phyloP scores from a whole-genome alignment of 2,888 invertebrate species.

The Thera britannica region DNA sequence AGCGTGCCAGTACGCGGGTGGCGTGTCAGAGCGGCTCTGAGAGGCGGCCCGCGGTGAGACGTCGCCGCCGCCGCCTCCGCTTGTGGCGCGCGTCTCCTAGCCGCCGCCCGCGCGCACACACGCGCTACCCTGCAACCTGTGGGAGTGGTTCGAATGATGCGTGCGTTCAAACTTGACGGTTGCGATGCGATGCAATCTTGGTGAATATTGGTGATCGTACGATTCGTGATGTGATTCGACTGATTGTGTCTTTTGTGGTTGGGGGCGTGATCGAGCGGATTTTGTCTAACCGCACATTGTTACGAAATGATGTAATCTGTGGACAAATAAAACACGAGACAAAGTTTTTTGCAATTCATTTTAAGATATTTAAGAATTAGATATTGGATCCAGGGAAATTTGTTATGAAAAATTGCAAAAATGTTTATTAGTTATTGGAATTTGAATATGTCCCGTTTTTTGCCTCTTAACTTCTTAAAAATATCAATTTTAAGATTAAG shows the following conservation, averaged over 20 bases:
- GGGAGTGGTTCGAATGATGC: constrained; percentile 80
- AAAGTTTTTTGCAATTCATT: background rate
- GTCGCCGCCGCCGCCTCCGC: constrained; percentile 56
- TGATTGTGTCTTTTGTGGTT: constrained; percentile 6
- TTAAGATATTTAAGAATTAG: background rate
- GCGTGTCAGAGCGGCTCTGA: constrained; percentile 89
- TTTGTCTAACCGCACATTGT: constrained; percentile 1
- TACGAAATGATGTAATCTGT: constrained; percentile 1
- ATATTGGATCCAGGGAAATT: constrained; percentile 9
- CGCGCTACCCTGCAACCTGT: constrained; percentile 72
- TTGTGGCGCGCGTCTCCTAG: constrained; percentile 72
- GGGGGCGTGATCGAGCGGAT: constrained; percentile 2
- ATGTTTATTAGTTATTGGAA: constrained; percentile 5
- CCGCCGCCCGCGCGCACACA: constrained; percentile 62
- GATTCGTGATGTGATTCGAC: constrained; percentile 12
- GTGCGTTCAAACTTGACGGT: constrained; percentile 34
- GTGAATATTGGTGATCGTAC: constrained; percentile 21
- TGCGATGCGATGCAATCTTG: constrained; percentile 31
- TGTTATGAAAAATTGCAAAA: constrained; percentile 1
- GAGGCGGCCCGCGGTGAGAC: constrained; percentile 88
- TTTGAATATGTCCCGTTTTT: background rate
- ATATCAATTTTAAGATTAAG: background rate
- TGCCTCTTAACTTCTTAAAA: background rate
- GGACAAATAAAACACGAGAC: background rate
- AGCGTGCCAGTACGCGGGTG: constrained; percentile 90